Evolutionary conservation across 2,888 invertebrate species (phyloP).

Genomic region (Drosophila multiciliata): DNA sequence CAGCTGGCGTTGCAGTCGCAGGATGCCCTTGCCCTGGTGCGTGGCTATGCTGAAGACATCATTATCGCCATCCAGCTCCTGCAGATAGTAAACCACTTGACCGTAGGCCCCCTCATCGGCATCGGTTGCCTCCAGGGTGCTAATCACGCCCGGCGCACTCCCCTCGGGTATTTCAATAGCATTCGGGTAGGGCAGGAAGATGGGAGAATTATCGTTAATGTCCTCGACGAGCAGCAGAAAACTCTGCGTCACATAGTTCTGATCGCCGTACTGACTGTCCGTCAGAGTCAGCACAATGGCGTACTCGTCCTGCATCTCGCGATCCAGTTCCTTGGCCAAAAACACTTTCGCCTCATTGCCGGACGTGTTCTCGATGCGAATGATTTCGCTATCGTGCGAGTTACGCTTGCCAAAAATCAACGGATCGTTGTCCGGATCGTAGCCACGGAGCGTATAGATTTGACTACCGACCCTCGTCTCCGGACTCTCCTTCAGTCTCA

Average conservation of each 20-base stretch:
- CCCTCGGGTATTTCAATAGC: slow-evolving; percentile 93
- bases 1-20: slow-evolving; percentile 90
- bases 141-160: slow-evolving; percentile 90
- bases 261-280: slow-evolving; percentile 94
- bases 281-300: slow-evolving; percentile 94
- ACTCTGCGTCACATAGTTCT: slow-evolving; percentile 95
- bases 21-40: slow-evolving; percentile 93
- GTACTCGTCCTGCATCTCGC: slow-evolving; percentile 96
- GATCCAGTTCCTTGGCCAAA: slow-evolving; percentile 94
- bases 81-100: slow-evolving; percentile 94
- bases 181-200: slow-evolving; percentile 93
- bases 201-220: slow-evolving; percentile 95
- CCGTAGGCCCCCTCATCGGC: slow-evolving; percentile 96
- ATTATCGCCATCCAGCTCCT: slow-evolving; percentile 92
- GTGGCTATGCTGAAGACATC: slow-evolving; percentile 92
- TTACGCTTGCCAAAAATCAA: slow-evolving; percentile 93
- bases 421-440: slow-evolving; percentile 94
- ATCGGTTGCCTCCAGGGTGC: slow-evolving; percentile 94
- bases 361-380: slow-evolving; percentile 92
- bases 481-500: slow-evolving; percentile 94
- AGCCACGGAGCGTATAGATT: slow-evolving; percentile 92
- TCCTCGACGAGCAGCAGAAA: slow-evolving; percentile 95
- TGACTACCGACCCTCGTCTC: slow-evolving; percentile 93
- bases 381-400: slow-evolving; percentile 92
- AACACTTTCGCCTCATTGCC: slow-evolving; percentile 94